Evolutionary conservation across 2,113 vertebrate species (phyloP), one percentile per base, ranked within the genome.

Genomic region (Cavia aperea): DNA sequence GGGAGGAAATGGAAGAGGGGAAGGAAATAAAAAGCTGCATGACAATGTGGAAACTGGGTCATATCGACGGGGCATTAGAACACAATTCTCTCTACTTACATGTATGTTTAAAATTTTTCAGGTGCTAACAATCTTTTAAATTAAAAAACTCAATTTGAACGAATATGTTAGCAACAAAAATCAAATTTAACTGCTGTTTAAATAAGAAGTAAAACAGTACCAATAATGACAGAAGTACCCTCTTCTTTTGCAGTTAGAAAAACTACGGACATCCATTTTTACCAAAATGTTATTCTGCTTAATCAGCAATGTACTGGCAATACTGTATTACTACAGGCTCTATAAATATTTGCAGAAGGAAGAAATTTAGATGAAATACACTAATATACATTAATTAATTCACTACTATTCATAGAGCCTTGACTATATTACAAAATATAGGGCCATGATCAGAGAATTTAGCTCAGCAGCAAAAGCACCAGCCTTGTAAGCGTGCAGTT

Each of bases 101-200:
- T 58, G 11, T 4, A 75, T 56, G 33, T 73, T 43, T 63, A 31
- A 81, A 90, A 56, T 23, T 13, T 62, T 75, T 92, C 90, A 95
- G 39, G 66, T 54, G 72, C 90, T 90, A 79, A 89, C 23, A 77
- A 72, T 78, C 72, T 83, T 89, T 60, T 90, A 84, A 78, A 72
- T 54, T 16, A 72, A 56, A 93, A 75, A 54, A 60, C 70, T 88
- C 46, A 18, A 92, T 66, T 0, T 62, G 73, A 65, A 65, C 7
- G 33, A 77, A 68, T 75, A 5, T 68, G 49, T 75, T 68, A 92
- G 49, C 4, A 92, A 10, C 49, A 94, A 91, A 88, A 88, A 26
- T 66, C 39, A 91, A 86, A 66, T 58, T 81, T 90, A 88, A 75
- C 84, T 39, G 49, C 23, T 86, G n/a, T 88, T 95, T 54, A 92